Percentiles rank a stretch among this genome's conserved stretches.
Conservation (phyloP, 2,113 vertebrate genomes). For the Salvelinus sp. region DNA sequence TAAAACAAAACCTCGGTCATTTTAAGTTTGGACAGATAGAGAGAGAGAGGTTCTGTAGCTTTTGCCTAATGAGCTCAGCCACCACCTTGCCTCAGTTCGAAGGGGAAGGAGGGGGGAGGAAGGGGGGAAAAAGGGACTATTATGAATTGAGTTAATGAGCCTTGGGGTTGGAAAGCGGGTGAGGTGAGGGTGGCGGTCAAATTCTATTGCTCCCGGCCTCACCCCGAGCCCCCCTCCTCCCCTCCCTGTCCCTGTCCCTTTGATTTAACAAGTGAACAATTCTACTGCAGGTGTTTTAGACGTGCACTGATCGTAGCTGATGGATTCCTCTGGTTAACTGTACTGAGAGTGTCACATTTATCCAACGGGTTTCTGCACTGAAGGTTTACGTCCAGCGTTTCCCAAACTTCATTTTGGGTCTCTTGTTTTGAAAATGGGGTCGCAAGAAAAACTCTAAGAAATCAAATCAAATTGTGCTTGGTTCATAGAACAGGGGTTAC, state of each 20-base stretch:
- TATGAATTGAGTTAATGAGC: conserved; percentile 35
- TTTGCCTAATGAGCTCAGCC: conserved; percentile 21
- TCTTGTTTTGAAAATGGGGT: too few relatives aligned
- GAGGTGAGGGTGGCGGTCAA: background rate
- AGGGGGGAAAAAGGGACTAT: conserved; percentile 2
- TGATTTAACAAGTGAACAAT: background rate
- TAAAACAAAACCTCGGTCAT: background rate
- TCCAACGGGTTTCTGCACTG: background rate
- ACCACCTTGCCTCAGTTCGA: conserved; percentile 11
- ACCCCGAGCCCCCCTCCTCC: background rate
- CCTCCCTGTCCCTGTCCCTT: background rate
- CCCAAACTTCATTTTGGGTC: background rate
- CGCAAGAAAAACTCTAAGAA: too few relatives aligned
- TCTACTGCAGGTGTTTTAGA: background rate
- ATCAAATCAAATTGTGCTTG: too few relatives aligned
- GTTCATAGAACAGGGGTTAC: too few relatives aligned
- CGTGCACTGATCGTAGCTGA: background rate
- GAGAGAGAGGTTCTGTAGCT: background rate
- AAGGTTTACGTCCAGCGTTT: background rate
- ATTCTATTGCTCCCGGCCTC: background rate
- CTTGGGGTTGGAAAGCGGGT: background rate
- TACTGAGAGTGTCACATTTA: background rate
- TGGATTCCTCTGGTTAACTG: conserved; percentile 4
- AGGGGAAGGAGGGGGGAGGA: background rate
- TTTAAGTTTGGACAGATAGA: background rate